Conservation (phyloP, 2,113 vertebrate genomes). For the Eulemur rufifrons region DNA sequence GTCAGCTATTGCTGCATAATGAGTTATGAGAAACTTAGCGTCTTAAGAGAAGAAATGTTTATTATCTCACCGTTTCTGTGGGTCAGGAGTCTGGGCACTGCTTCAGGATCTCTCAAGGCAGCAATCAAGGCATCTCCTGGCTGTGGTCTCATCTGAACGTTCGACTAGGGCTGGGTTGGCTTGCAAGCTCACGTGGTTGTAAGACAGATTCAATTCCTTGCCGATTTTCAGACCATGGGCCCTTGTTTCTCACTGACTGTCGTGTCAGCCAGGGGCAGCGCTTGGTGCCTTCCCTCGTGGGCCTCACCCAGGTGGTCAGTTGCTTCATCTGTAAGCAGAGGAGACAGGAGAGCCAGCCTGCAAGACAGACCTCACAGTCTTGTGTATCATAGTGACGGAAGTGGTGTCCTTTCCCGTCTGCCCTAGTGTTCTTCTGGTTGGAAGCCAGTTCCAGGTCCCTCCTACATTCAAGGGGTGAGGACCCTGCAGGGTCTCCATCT, state of each 20-base stretch:
- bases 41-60: background rate
- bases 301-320: accelerated
- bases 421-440: too few species aligned
- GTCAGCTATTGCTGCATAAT: background rate
- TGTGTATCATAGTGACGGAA: background rate
- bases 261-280: background rate
- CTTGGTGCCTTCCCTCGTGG: background rate
- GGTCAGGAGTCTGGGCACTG: background rate
- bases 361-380: accelerated
- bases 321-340: background rate
- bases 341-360: accelerated
- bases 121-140: background rate
- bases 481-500: background rate
- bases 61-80: background rate
- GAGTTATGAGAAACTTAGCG: background rate
- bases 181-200: background rate
- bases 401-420: too few species aligned
- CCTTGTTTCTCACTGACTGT: background rate
- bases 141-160: background rate
- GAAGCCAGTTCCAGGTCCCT: background rate
- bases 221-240: accelerated
- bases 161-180: accelerated
- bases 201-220: background rate
- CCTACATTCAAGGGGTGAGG: background rate
- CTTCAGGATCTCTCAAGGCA: background rate